phyloP scores from a whole-genome alignment of 2,888 invertebrate genomes.

The Halictus ligatus region DNA sequence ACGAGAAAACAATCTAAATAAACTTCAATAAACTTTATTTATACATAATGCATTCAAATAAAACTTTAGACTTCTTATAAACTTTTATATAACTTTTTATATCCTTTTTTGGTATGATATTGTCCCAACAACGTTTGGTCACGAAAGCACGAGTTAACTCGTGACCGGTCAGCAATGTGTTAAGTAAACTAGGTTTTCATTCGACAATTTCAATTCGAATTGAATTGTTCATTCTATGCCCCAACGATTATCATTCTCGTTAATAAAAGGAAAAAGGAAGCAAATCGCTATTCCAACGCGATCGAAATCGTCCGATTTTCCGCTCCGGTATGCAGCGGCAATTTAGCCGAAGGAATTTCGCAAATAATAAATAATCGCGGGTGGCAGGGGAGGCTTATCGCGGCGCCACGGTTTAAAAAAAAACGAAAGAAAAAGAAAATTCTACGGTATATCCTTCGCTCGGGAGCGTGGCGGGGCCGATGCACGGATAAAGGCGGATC shows the following conservation, averaged over 20 bases:
- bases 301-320: background rate
- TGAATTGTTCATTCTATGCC: too few species aligned
- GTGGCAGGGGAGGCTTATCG: conserved; percentile 61
- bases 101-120: too few species aligned
- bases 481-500: conserved; percentile 77
- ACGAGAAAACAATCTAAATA: too few species aligned
- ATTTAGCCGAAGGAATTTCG: conserved; percentile 41
- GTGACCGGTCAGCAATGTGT: too few species aligned
- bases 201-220: too few species aligned
- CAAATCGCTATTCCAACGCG: background rate
- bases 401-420: conserved; percentile 26
- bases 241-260: background rate
- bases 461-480: conserved; percentile 57
- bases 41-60: too few species aligned
- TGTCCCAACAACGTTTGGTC: too few species aligned
- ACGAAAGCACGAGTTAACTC: too few species aligned
- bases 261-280: background rate
- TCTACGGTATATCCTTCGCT: conserved; percentile 56
- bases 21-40: too few species aligned
- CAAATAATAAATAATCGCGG: conserved; percentile 65
- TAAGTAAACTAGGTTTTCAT: background rate
- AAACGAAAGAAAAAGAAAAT: conserved; percentile 35
- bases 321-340: background rate
- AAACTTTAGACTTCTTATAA: too few species aligned
- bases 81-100: too few species aligned